Conservation (phyloP, 2,113 vertebrate species). For the Epinephelus moara region DNA sequence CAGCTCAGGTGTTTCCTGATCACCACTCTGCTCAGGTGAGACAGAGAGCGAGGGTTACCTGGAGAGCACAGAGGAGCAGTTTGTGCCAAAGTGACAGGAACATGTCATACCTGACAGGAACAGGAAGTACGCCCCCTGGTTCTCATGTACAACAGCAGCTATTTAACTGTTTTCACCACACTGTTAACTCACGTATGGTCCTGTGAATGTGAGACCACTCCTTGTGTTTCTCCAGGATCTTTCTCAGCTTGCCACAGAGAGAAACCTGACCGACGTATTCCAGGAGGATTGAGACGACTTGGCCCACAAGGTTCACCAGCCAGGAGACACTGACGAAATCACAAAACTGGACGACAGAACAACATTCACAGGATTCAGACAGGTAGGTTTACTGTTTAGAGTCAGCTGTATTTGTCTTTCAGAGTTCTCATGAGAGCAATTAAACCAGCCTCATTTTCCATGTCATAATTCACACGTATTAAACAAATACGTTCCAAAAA, state of each 20-base stretch:
- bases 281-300: slow-evolving; percentile 85
- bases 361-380: background rate
- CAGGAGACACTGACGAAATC: slow-evolving; percentile 89
- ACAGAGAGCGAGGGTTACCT: slow-evolving; percentile 89
- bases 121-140: background rate
- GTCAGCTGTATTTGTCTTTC: background rate
- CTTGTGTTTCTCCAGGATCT: slow-evolving; percentile 83
- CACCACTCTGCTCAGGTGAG: slow-evolving; percentile 88
- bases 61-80: slow-evolving; percentile 21
- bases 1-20: slow-evolving; percentile 87
- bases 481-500: too few species aligned
- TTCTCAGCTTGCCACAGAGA: slow-evolving; percentile 87
- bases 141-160: background rate
- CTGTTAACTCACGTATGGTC: slow-evolving; percentile 82
- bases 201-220: slow-evolving; percentile 88
- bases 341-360: slow-evolving; percentile 86
- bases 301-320: slow-evolving; percentile 86
- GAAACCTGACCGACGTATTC: slow-evolving; percentile 89
- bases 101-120: too few species aligned
- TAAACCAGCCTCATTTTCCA: too few species aligned
- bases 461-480: too few species aligned
- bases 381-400: background rate
- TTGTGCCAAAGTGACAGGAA: background rate
- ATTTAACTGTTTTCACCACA: background rate
- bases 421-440: too few species aligned